These are phyloP conservation scores for Alfaro cultratus DNA, from an alignment of 2,797 vertebrate genomes.

Conservation along the genomic window DNA sequence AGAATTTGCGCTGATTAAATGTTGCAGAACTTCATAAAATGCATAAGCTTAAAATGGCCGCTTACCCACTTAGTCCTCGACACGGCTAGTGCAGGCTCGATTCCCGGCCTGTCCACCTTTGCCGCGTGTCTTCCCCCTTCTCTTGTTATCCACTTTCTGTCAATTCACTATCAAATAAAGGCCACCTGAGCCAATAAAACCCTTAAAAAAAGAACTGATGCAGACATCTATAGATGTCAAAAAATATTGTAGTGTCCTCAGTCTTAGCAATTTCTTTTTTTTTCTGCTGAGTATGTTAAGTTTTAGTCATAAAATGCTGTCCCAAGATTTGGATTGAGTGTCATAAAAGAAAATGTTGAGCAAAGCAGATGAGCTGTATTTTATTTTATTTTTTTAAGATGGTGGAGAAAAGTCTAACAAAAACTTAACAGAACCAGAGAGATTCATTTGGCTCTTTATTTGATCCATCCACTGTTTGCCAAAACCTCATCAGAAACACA, in stretches of 20 bases:
- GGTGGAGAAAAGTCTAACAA: not conserved
- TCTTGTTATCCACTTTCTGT: too few species aligned
- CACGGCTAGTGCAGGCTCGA: too few species aligned
- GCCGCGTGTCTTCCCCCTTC: too few species aligned
- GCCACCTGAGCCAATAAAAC: too few species aligned
- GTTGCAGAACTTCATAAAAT: too few species aligned
- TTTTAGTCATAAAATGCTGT: not conserved
- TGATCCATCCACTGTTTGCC: not conserved
- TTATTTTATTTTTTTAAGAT: not conserved
- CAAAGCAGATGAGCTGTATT: not conserved
- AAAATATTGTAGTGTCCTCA: not conserved
- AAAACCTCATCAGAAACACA: constrained; percentile 1
- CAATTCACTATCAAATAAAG: too few species aligned
- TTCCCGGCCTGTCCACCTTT: too few species aligned
- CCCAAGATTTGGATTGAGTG: not conserved
- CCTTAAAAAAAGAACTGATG: not conserved
- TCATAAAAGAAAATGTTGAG: not conserved
- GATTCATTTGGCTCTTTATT: constrained; percentile 8
- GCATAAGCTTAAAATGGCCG: too few species aligned
- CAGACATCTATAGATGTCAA: not conserved
- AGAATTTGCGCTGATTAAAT: too few species aligned
- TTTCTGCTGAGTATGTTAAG: not conserved
- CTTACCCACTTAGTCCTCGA: too few species aligned
- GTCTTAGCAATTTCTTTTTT: not conserved
- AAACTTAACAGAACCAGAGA: constrained; percentile 3